Percentiles rank a stretch among this genome's conserved stretches.
Conservation (phyloP, 2,888 invertebrate genomes). For the Drosophila nigricruria region DNA sequence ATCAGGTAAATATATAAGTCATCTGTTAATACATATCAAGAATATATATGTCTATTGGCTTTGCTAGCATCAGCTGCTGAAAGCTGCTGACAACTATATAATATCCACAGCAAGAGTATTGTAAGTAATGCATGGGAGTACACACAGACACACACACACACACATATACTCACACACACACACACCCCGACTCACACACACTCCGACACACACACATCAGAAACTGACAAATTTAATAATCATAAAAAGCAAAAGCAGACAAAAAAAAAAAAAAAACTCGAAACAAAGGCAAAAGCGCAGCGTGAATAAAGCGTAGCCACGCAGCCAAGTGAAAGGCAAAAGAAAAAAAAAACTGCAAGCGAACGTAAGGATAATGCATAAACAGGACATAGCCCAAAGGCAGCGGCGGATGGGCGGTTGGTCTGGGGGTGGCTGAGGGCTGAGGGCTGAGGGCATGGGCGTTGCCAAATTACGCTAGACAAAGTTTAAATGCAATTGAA, state of each 20-base stretch:
- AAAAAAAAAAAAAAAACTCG: slow-evolving; percentile 17
- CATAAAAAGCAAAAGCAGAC: slow-evolving; percentile 56
- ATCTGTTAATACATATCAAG: too few species aligned
- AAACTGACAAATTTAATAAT: slow-evolving; percentile 58
- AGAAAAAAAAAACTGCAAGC: slow-evolving; percentile 16
- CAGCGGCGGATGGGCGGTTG: background rate
- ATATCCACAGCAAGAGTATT: background rate
- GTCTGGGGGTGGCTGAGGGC: background rate
- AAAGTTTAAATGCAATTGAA: slow-evolving; percentile 75
- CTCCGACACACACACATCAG: background rate
- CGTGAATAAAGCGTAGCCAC: slow-evolving; percentile 48
- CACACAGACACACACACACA: background rate
- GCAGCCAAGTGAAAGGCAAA: slow-evolving; percentile 33
- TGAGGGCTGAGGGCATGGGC: slow-evolving; percentile 9
- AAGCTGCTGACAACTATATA: background rate
- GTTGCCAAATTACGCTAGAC: slow-evolving; percentile 59
- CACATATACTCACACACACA: background rate
- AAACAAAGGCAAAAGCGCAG: slow-evolving; percentile 47
- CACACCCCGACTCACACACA: background rate
- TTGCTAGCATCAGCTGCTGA: background rate
- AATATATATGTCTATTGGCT: background rate
- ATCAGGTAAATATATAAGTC: too few species aligned
- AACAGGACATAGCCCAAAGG: slow-evolving; percentile 31
- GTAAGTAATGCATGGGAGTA: background rate
- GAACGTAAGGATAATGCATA: slow-evolving; percentile 45